These are phyloP conservation scores for Atractosteus spatula DNA, from an alignment of 2,113 vertebrate genomes.

Conservation along the genomic window DNA sequence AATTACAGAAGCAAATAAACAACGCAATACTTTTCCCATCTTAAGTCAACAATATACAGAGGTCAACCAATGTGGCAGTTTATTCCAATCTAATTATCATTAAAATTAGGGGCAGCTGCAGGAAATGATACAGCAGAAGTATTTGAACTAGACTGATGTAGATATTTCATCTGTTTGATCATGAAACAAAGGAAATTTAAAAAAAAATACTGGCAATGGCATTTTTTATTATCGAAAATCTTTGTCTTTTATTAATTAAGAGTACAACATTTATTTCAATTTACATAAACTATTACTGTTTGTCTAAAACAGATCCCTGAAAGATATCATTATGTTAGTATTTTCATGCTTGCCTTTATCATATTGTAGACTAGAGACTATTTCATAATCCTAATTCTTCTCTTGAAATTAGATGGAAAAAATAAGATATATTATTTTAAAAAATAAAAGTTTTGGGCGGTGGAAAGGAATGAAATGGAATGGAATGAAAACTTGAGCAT, in stretches of 20 bases:
- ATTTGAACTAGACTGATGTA: slow-evolving; percentile 39
- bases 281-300: not conserved
- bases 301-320: not conserved
- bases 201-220: slow-evolving; percentile 25
- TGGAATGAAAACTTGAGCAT: not conserved
- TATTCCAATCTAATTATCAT: slow-evolving; percentile 55
- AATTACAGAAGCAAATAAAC: slow-evolving; percentile 65
- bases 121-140: slow-evolving; percentile 51
- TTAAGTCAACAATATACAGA: slow-evolving; percentile 47
- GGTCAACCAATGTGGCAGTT: slow-evolving; percentile 48
- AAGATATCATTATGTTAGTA: slow-evolving; percentile 4
- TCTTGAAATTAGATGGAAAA: not conserved
- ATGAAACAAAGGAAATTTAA: slow-evolving; percentile 35
- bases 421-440: slow-evolving; percentile 7
- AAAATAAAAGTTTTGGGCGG: not conserved
- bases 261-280: not conserved
- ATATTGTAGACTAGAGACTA: no score
- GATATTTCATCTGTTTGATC: slow-evolving; percentile 46
- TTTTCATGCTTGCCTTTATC: not conserved
- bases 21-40: slow-evolving; percentile 50
- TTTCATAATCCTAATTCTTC: no score
- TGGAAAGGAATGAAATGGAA: no score
- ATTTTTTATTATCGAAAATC: slow-evolving; percentile 16
- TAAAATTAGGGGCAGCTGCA: slow-evolving; percentile 52
- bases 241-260: slow-evolving; percentile 20